These are phyloP conservation scores for Gastrophryne carolinensis DNA, from an alignment of 2,797 vertebrate species.

Conservation along the genomic window DNA sequence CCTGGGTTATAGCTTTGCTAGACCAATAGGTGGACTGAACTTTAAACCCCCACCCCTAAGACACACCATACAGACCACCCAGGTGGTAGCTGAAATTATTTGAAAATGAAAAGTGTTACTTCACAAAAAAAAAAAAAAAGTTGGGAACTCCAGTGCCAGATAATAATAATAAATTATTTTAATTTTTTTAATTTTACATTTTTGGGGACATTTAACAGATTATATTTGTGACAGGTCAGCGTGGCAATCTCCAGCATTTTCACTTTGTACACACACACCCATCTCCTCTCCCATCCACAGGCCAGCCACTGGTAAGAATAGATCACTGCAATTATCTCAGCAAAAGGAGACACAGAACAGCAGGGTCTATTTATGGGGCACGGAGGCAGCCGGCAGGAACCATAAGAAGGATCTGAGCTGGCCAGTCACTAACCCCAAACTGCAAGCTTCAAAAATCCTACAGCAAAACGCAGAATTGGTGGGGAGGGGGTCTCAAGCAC, in stretches of 20 bases:
- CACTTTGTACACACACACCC: not conserved
- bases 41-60: too few species aligned
- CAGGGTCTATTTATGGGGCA: slow-evolving; percentile 44
- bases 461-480: slow-evolving; percentile 16
- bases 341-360: slow-evolving; percentile 30
- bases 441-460: not conserved
- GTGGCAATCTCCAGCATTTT: not conserved
- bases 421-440: slow-evolving; percentile 30
- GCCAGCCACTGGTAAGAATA: slow-evolving; percentile 20
- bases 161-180: too few species aligned
- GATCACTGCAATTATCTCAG: slow-evolving; percentile 31
- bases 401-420: slow-evolving; percentile 31
- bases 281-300: slow-evolving; percentile 2
- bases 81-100: too few species aligned
- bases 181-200: too few species aligned
- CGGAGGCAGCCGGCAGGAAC: slow-evolving; percentile 14
- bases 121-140: too few species aligned
- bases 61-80: too few species aligned
- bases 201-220: too few species aligned
- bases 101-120: too few species aligned
- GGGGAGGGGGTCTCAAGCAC: slow-evolving; percentile 5
- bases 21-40: too few species aligned
- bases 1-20: too few species aligned
- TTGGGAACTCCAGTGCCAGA: too few species aligned
- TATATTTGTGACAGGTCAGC: too few species aligned